Evolutionary conservation across 2,888 invertebrate species (phyloP).

Genomic region (Pristionchus fissidentatus): DNA sequence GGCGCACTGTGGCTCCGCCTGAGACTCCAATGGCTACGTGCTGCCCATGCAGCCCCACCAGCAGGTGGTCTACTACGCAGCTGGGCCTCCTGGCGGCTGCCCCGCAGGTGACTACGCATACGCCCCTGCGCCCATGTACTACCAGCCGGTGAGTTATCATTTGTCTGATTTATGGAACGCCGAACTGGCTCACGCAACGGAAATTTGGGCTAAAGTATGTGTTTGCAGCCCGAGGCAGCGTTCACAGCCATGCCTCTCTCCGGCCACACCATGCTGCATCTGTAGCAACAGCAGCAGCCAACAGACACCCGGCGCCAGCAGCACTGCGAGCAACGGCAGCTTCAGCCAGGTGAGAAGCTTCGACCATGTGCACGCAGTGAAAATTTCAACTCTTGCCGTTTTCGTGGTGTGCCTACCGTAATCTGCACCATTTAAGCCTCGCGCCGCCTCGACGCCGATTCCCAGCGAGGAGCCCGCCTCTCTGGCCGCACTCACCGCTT

Average conservation of each 20-base stretch:
- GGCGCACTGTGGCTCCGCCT: too few relatives aligned
- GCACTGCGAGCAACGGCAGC: slow-evolving; percentile 42
- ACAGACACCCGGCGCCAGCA: slow-evolving; percentile 46
- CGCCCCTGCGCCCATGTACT: slow-evolving; percentile 22
- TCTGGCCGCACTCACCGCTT: slow-evolving; percentile 21
- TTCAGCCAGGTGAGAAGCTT: not conserved
- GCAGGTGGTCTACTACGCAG: slow-evolving; percentile 41
- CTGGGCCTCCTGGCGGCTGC: not conserved
- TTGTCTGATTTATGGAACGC: too few relatives aligned
- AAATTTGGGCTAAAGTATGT: not conserved
- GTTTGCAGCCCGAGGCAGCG: slow-evolving; percentile 45
- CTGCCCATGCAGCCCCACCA: slow-evolving; percentile 10
- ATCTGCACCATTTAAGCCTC: not conserved
- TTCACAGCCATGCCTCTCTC: slow-evolving; percentile 35
- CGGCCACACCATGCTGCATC: slow-evolving; percentile 17
- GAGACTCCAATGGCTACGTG: slow-evolving; percentile 35
- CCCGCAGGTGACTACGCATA: slow-evolving; percentile 13
- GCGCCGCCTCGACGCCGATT: slow-evolving; percentile 36
- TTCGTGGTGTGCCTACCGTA: not conserved
- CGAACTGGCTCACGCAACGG: not conserved
- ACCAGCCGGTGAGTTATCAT: slow-evolving; percentile 33
- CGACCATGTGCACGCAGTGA: not conserved
- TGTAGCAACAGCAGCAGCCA: not conserved
- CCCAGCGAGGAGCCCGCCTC: slow-evolving; percentile 18
- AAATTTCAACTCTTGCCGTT: not conserved